phyloP scores from a whole-genome alignment of 2,888 invertebrate genomes.

The Chromoteleia sp. region DNA sequence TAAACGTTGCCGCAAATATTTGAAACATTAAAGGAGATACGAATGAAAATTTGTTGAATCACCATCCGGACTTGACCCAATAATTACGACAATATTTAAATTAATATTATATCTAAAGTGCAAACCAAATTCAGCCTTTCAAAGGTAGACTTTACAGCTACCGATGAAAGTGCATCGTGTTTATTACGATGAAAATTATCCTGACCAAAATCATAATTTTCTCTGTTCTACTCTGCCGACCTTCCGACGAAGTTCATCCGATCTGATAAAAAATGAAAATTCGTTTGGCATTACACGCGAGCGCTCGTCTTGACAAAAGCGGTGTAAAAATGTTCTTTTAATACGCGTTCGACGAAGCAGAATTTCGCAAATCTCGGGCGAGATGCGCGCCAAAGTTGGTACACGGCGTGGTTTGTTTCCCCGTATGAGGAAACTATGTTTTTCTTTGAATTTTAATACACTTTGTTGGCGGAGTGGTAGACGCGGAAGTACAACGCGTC shows the following conservation, averaged over 20 bases:
- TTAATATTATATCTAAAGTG: no score
- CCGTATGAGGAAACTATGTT: conserved; percentile 33
- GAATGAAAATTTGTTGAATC: no score
- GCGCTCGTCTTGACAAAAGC: neutral
- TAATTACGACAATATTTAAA: no score
- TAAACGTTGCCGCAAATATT: no score
- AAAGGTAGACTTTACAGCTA: neutral
- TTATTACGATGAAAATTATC: no score
- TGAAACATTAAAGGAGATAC: no score
- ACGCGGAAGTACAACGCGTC: conserved; percentile 48
- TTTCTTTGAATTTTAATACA: conserved; percentile 59
- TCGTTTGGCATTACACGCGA: conserved; percentile 8
- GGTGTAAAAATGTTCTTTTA: conserved; percentile 48
- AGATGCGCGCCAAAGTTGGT: conserved; percentile 28
- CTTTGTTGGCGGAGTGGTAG: conserved; percentile 37
- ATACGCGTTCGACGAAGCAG: conserved; percentile 45
- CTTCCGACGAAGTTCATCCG: neutral
- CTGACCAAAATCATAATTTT: no score
- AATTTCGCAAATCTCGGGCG: conserved; percentile 21
- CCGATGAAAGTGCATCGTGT: no score
- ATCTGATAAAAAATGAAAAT: conserved; percentile 36
- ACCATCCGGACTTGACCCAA: no score
- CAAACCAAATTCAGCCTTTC: no score
- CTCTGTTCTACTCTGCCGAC: no score
- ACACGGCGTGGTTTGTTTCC: conserved; percentile 34